A percentile compares a stretch with the other conserved stretches of the same genome.
Conservation (phyloP, 2,888 invertebrate genomes). For the Tetramorium bicarinatum region DNA sequence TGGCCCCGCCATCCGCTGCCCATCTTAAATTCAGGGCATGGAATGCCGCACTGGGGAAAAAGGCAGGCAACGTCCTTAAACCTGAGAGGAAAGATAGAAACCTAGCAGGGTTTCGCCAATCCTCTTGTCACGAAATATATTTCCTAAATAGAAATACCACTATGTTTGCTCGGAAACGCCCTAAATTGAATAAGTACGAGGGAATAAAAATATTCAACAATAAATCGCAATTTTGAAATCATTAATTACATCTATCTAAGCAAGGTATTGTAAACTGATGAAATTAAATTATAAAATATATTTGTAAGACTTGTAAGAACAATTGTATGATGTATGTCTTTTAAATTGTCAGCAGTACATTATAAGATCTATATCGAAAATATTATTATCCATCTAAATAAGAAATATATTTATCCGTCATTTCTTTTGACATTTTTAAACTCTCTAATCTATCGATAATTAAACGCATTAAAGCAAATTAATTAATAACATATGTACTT, state of each 20-base stretch:
- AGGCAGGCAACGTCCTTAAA: slow-evolving; percentile 50
- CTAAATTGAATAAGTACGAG: background rate
- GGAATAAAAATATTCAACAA: background rate
- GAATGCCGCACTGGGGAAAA: slow-evolving; percentile 54
- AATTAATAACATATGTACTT: background rate
- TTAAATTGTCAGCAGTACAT: background rate
- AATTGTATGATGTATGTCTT: background rate
- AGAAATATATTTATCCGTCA: too few species aligned
- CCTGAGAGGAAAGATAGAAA: slow-evolving; percentile 21
- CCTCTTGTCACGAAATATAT: slow-evolving; percentile 46
- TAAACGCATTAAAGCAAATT: background rate
- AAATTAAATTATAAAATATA: background rate
- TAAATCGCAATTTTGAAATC: slow-evolving; percentile 2
- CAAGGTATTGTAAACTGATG: background rate
- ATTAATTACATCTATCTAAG: background rate
- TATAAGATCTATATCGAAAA: background rate
- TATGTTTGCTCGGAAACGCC: background rate
- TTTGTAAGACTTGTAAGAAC: background rate
- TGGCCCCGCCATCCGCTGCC: slow-evolving; percentile 43
- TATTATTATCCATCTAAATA: background rate
- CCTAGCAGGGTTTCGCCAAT: slow-evolving; percentile 29
- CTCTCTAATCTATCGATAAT: background rate
- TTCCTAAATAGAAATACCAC: slow-evolving; percentile 34
- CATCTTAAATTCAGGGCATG: slow-evolving; percentile 57
- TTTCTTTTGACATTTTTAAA: background rate